Evolutionary conservation across 2,888 invertebrate species (phyloP), one percentile per base, ranked within the genome.

Genomic region (Nephrotoma guestfalica): DNA sequence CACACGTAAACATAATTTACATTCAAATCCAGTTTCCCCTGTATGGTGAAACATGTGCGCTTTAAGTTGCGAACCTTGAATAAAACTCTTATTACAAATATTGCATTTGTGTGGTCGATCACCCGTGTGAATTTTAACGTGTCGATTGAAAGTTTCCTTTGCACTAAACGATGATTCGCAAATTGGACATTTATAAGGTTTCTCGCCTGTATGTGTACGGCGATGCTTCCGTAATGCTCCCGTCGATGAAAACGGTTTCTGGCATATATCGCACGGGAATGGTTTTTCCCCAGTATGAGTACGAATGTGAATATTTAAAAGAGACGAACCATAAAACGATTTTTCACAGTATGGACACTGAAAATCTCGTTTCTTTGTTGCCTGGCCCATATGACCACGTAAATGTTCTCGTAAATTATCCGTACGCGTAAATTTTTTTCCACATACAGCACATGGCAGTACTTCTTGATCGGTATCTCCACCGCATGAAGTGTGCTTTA

Each of bases 141-240:
- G 96, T 2, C 96, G 94, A 88, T 96, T 95, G 88, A 96, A 92
- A 87, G 97, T 97, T 90, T 97, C 97, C 89, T 96, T 95, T 0
- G 97, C 96, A 86, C 94, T 95, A 89, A 97, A 97, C 86, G 93
- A 93, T 90, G 95, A 95, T 57, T 93, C 93, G 89, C 97, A 97
- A 92, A 93, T 93, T 89, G 92, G 92, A 89, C 96, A 96, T 86
- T 93, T 91, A 90, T 93, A 95, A 41, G 96, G 95, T 89, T 94
- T 94, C 88, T 94, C 94, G 4, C 94, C 94, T 83, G 92, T 92
- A 87, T 94, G 94, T 88, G 93, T 93, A 88, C 92, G 90, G 47
- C 94, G 92, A 91, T 96, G 96, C 90, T 96, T 96, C 88, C 95
- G 94, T 90, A 96, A 93, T 0, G 96, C 95, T 40, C 95, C 94